These are phyloP conservation scores for Potamilus streckersoni DNA, from an alignment of 1,140 invertebrate species.

Conservation along the genomic window DNA sequence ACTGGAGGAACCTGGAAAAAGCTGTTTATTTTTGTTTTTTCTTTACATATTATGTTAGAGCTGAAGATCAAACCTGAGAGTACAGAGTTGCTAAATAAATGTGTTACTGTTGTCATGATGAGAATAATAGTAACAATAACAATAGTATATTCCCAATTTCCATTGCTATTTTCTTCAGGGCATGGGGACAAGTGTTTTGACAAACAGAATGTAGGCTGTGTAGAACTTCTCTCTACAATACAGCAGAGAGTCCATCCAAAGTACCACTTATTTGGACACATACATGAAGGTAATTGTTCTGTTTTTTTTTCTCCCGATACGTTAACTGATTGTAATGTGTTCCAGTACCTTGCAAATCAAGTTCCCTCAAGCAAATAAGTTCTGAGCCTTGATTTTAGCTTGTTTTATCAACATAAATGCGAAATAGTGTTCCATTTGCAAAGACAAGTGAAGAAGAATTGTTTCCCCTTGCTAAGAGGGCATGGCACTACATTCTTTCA, in stretches of 20 bases:
- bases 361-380: no score
- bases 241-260: conserved; percentile 84
- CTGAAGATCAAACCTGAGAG: not conserved
- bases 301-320: no score
- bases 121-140: not conserved
- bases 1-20: not conserved
- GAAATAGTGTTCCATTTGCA: no score
- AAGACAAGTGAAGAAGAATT: no score
- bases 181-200: conserved; percentile 83
- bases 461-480: no score
- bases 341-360: no score
- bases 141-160: not conserved
- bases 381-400: no score
- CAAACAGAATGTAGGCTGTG: conserved; percentile 83
- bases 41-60: not conserved
- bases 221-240: conserved; percentile 83
- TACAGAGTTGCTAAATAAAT: not conserved
- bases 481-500: no score
- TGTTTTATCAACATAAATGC: no score
- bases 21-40: not conserved
- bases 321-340: no score
- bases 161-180: conserved; percentile 69
- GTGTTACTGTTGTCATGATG: no score
- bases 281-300: conserved; percentile 80
- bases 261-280: conserved; percentile 89